A percentile compares a stretch with the other conserved stretches of the same genome.
phyloP scores from a whole-genome alignment of 1,140 invertebrate genomes.

The Procambarus clarkii region DNA sequence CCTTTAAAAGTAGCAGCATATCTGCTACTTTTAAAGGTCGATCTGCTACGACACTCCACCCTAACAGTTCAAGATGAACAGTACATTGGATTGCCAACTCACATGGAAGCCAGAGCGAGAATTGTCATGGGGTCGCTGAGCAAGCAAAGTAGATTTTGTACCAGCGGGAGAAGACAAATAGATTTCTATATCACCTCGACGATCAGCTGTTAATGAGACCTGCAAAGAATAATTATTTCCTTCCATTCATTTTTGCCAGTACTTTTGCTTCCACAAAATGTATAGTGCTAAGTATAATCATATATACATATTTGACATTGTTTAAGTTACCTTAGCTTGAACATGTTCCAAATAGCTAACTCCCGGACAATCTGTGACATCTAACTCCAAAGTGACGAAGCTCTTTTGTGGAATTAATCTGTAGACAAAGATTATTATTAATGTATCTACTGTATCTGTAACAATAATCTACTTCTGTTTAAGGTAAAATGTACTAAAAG shows the following conservation, averaged over 20 bases:
- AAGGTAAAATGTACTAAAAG: no score
- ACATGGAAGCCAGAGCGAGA: constrained; percentile 89
- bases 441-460: no score
- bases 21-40: no score
- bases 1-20: no score
- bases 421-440: background rate
- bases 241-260: no score
- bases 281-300: no score
- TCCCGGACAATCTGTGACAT: constrained; percentile 86
- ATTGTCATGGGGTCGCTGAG: constrained; percentile 89
- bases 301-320: background rate
- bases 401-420: constrained; percentile 81
- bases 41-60: no score
- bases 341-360: constrained; percentile 97
- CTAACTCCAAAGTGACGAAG: constrained; percentile 82
- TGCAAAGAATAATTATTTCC: constrained; percentile 80
- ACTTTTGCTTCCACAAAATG: no score
- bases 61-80: background rate
- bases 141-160: constrained; percentile 89
- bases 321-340: constrained; percentile 79
- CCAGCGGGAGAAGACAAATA: constrained; percentile 91
- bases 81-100: constrained; percentile 74
- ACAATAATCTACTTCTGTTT: no score
- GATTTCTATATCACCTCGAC: constrained; percentile 93
- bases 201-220: constrained; percentile 84